Evolutionary conservation across 2,113 vertebrate species (phyloP), one percentile per base, ranked within the genome.

Genomic region (Nannobrachium achirus): DNA sequence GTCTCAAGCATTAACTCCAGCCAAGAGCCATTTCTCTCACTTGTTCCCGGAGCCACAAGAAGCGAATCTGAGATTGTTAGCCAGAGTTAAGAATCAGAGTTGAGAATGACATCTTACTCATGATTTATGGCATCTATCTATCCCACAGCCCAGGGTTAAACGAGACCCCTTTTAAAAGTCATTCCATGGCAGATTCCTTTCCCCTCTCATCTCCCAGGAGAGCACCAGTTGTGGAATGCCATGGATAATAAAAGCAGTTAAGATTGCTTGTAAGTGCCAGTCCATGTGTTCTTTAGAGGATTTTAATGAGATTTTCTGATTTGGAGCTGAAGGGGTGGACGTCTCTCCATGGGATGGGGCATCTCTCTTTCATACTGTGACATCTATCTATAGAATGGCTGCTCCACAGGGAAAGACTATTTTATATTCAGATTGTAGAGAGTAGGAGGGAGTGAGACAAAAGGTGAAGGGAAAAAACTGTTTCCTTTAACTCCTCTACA

Each of bases 291-390:
- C 56, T 51, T 33, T 1, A 5, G 2, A 59, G 48, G 75, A n/a
- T 41, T 59, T 71, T 80, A 76, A 82, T 73, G 75, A 77, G 79
- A 72, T 82, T 84, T 82, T 77, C 3, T 56, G 66, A 79, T 76
- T 66, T 58, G 51, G 38, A 60, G 65, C 41, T 53, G 52, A 46
- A 44, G 40, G 20, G 33, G 42, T 8, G 16, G 60, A 41, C 15
- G 52, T 48, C 53, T 75, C 6, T 9, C 40, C 55, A 56, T 57
- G 53, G 14, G 63, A 45, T 8, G 20, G 61, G 50, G 39, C 67
- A 56, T 64, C 55, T 69, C 51, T 45, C 69, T 1, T n/a, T 57
- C 20, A 44, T 14, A 20, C 16, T 44, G 66, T 53, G 25, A 19
- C 58, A 61, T 72, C 63, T 20, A 52, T 65, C 61, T 69, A 19